These are phyloP conservation scores for Phalera bucephala DNA, from an alignment of 2,888 invertebrate species.

Conservation along the genomic window DNA sequence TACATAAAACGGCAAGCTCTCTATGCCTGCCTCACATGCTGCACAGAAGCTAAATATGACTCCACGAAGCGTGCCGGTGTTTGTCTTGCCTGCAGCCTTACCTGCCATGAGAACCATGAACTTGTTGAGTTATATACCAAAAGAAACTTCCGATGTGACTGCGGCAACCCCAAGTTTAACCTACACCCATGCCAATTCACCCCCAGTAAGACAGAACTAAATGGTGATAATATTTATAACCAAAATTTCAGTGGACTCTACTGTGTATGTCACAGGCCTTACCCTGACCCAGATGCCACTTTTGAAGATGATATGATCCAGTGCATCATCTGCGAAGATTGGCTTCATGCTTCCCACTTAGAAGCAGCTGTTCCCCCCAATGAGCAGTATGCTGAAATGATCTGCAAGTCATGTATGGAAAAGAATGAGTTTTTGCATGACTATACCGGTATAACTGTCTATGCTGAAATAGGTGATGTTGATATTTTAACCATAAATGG, in stretches of 20 bases:
- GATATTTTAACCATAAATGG: slow-evolving; percentile 39
- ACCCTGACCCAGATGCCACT: slow-evolving; percentile 95
- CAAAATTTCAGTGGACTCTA: slow-evolving; percentile 97
- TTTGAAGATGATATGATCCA: slow-evolving; percentile 97
- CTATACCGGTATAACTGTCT: slow-evolving; percentile 82
- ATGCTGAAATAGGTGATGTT: slow-evolving; percentile 47
- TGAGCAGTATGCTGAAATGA: slow-evolving; percentile 90
- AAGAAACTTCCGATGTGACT: slow-evolving; percentile 97
- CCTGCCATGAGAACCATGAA: slow-evolving; percentile 98
- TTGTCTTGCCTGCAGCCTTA: slow-evolving; percentile 96
- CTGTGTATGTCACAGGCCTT: slow-evolving; percentile 95
- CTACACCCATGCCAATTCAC: slow-evolving; percentile 87
- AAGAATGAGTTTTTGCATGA: slow-evolving; percentile 88
- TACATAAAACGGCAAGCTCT: slow-evolving; percentile 96
- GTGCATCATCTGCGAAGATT: slow-evolving; percentile 98
- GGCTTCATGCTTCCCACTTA: slow-evolving; percentile 95
- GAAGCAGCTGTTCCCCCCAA: slow-evolving; percentile 82
- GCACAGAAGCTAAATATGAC: slow-evolving; percentile 84
- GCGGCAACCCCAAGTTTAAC: slow-evolving; percentile 92
- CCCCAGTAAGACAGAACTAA: slow-evolving; percentile 84
- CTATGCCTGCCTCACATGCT: slow-evolving; percentile 97
- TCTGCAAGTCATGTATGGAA: slow-evolving; percentile 91
- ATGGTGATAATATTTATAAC: slow-evolving; percentile 91
- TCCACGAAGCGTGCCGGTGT: slow-evolving; percentile 88
- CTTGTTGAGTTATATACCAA: slow-evolving; percentile 98